Evolutionary conservation across 2,888 invertebrate species (phyloP), one percentile per base, ranked within the genome.

Genomic region (Standfussiana lucernea): DNA sequence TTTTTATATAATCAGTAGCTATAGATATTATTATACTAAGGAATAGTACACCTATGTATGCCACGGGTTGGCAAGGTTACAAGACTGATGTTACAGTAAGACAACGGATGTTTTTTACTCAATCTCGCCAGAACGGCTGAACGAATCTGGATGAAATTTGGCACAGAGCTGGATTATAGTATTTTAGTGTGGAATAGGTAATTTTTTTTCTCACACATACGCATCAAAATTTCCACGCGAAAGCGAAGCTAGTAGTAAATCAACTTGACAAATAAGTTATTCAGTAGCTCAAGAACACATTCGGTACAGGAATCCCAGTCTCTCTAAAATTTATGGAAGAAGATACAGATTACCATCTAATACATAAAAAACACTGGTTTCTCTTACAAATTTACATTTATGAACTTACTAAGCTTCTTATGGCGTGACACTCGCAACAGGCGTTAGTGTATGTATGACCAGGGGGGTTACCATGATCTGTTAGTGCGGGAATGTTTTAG

Each of bases 211-310:
- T n/a, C n/a, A n/a, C n/a, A n/a, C n/a, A n/a, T n/a, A n/a, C n/a
- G n/a, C n/a, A n/a, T n/a, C 37, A 37, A 37, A 37, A 37, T 37
- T 37, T 37, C 37, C 37, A 42, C 42, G 42, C 13, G 42, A 11
- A 42, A 15, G 5, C 15, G 5, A 2, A 45, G 45, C 45, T 45
- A 47, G 28, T 53, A 61, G 21, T 35, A 32, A 70, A 77, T 77
- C 64, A 71, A n/a, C 32, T n/a, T 64, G 53, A 79, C 45, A 75
- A 69, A 59, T 64, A 40, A 75, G 5, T 69, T 65, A 80, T 37
- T 45, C 28, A 15, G 72, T 65, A 78, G 64, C 32, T 15, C 21
- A 6, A 72, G 47, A 79, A 65, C 47, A 67, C 18, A 72, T 64
- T 45, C 24, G 21, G 15, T 53, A 64, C 28, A 56, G 15, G 79